phyloP scores from a whole-genome alignment of 2,797 vertebrate genomes.

The Phyllotis vaccarum region DNA sequence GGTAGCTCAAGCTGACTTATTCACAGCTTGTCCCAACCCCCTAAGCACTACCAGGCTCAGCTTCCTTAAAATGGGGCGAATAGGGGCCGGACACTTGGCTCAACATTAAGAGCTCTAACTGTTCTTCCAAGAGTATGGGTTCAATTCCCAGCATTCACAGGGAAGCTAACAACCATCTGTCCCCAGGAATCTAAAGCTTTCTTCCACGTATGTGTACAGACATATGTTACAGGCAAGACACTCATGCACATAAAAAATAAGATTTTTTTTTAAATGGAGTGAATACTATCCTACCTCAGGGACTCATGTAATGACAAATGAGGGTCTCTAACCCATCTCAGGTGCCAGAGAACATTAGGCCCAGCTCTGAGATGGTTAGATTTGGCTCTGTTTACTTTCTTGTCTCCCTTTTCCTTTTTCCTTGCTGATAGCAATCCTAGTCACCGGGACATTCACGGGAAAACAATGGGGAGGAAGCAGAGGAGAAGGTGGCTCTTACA shows the following conservation, averaged over 20 bases:
- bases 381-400: neutral
- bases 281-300: neutral
- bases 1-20: neutral
- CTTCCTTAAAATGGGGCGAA: neutral
- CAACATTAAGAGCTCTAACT: neutral
- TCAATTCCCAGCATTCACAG: neutral
- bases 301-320: neutral
- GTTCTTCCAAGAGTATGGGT: neutral
- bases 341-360: neutral
- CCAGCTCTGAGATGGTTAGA: neutral
- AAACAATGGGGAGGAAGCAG: constrained; percentile 70
- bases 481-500: constrained; percentile 30
- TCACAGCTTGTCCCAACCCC: neutral
- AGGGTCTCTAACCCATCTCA: neutral
- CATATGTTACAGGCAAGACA: neutral
- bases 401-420: constrained; percentile 46
- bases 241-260: neutral
- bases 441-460: constrained; percentile 46
- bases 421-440: neutral
- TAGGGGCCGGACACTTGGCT: neutral
- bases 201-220: neutral
- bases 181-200: neutral
- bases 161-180: neutral
- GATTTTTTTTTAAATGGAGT: neutral
- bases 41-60: neutral